phyloP scores from a whole-genome alignment of 2,888 invertebrate species.

The Polyploca ridens region DNA sequence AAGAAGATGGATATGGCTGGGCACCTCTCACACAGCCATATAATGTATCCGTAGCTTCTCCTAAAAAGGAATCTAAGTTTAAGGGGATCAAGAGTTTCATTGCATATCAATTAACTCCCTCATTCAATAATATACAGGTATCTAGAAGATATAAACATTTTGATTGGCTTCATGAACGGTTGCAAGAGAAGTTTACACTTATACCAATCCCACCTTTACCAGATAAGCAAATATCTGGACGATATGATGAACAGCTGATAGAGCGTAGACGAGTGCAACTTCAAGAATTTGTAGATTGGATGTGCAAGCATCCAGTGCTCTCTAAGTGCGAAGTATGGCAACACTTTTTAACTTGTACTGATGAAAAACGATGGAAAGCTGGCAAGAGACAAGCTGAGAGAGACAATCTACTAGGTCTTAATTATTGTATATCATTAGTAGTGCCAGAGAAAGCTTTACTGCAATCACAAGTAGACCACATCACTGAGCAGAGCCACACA shows the following conservation, averaged over 20 bases:
- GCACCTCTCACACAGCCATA: constrained; percentile 89
- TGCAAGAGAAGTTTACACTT: constrained; percentile 96
- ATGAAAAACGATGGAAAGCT: constrained; percentile 98
- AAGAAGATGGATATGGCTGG: constrained; percentile 92
- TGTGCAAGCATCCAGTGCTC: constrained; percentile 97
- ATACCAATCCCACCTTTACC: constrained; percentile 98
- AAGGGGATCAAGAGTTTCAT: constrained; percentile 99
- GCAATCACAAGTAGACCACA: constrained; percentile 90
- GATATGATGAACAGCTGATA: constrained; percentile 98
- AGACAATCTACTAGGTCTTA: constrained; percentile 95
- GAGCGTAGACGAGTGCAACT: constrained; percentile 96
- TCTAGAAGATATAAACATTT: constrained; percentile 99
- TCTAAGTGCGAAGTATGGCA: constrained; percentile 97
- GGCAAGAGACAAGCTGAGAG: constrained; percentile 98
- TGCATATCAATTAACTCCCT: constrained; percentile 97
- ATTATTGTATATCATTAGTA: constrained; percentile 95
- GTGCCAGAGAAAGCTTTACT: constrained; percentile 92
- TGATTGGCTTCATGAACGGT: constrained; percentile 98
- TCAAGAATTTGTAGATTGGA: constrained; percentile 98
- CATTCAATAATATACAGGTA: constrained; percentile 97
- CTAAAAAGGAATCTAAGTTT: constrained; percentile 98
- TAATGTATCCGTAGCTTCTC: constrained; percentile 94
- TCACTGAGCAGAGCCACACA: constrained; percentile 92
- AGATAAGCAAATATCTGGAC: constrained; percentile 98
- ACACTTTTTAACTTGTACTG: constrained; percentile 98